A percentile compares a stretch with the other conserved stretches of the same genome.
Conservation (phyloP, 2,888 invertebrate species). For the Carabus problematicus region DNA sequence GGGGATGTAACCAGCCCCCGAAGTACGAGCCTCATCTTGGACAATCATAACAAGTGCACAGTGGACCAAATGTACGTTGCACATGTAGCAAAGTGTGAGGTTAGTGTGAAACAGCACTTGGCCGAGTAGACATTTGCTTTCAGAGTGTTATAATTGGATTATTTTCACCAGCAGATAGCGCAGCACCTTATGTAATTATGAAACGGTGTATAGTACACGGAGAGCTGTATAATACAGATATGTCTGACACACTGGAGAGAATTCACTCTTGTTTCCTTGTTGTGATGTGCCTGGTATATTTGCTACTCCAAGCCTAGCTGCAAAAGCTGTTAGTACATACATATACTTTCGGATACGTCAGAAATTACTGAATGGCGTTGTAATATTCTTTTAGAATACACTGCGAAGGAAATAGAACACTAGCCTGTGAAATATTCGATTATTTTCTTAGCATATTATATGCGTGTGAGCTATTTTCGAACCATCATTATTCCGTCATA, state of each 20-base stretch:
- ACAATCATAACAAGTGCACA: slow-evolving; percentile 42
- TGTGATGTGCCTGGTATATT: too few relatives aligned
- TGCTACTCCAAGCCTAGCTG: too few relatives aligned
- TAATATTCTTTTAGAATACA: too few relatives aligned
- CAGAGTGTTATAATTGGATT: slow-evolving; percentile 40
- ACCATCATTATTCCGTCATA: background rate
- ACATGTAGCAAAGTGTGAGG: background rate
- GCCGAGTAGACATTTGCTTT: slow-evolving; percentile 36
- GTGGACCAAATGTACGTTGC: slow-evolving; percentile 12
- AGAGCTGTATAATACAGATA: slow-evolving; percentile 9
- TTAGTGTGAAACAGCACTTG: background rate
- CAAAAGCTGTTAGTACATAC: slow-evolving; percentile 8
- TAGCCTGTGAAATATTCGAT: too few relatives aligned
- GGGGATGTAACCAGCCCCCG: slow-evolving; percentile 8
- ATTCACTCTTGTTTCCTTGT: background rate
- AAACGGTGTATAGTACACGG: slow-evolving; percentile 18
- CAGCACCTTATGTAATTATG: slow-evolving; percentile 42
- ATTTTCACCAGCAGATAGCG: slow-evolving; percentile 38
- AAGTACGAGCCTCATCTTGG: slow-evolving; percentile 31
- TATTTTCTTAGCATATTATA: too few relatives aligned
- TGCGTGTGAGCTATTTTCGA: background rate
- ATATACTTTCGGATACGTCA: too few relatives aligned
- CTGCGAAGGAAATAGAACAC: too few relatives aligned
- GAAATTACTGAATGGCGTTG: too few relatives aligned
- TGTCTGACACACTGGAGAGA: background rate